A percentile compares a stretch with the other conserved stretches of the same genome.
phyloP scores from a whole-genome alignment of 2,888 invertebrate species.

The Pomacea canaliculata region DNA sequence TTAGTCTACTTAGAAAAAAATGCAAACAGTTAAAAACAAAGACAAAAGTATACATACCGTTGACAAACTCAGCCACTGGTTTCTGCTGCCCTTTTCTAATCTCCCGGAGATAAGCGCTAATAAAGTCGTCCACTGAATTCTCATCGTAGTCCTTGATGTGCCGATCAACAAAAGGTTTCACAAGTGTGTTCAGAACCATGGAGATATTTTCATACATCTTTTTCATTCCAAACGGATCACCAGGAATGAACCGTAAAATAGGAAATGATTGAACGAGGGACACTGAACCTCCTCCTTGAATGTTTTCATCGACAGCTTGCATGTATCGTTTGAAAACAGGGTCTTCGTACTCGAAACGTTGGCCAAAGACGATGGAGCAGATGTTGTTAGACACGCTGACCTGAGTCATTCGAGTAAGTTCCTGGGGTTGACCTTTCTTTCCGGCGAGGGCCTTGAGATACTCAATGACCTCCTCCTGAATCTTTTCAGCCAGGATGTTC shows the following conservation, averaged over 20 bases:
- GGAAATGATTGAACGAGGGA: background rate
- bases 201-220: background rate
- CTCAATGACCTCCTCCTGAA: conserved; percentile 13
- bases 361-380: conserved; percentile 19
- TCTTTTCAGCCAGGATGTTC: conserved; percentile 6
- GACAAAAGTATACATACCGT: background rate
- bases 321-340: background rate
- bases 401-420: background rate
- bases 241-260: background rate
- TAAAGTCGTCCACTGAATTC: background rate
- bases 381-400: conserved; percentile 18
- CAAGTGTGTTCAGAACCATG: background rate
- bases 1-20: too few relatives aligned
- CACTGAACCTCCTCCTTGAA: too few relatives aligned
- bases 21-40: background rate
- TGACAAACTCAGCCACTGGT: background rate
- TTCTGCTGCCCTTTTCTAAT: background rate
- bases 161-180: background rate
- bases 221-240: background rate
- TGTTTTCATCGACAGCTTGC: background rate
- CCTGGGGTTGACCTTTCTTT: background rate
- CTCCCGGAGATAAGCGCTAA: background rate
- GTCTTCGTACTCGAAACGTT: conserved; percentile 27
- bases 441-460: conserved; percentile 1
- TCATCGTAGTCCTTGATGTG: background rate